phyloP scores from a whole-genome alignment of 2,888 invertebrate genomes.

The Sturmia bella region DNA sequence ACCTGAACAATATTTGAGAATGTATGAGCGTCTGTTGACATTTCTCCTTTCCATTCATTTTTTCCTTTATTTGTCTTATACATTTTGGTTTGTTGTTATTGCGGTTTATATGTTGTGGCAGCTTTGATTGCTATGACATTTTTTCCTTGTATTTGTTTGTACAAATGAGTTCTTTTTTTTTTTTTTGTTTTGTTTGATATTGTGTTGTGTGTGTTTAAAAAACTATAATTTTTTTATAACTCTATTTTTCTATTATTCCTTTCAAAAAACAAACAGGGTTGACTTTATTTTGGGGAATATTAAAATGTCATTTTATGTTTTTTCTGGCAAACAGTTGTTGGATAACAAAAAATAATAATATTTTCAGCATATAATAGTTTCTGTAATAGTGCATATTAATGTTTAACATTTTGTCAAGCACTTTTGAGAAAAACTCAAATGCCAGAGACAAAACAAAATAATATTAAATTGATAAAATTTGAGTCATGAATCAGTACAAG shows the following conservation, averaged over 20 bases:
- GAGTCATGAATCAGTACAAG: too few relatives aligned
- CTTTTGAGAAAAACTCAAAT: too few relatives aligned
- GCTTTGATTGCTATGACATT: conserved; percentile 80
- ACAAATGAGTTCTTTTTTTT: background rate
- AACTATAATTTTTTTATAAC: background rate
- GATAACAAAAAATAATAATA: conserved; percentile 19
- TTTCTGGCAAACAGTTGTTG: background rate
- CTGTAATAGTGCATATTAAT: background rate
- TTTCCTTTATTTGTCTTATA: conserved; percentile 58
- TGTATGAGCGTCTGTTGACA: background rate
- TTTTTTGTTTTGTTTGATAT: too few relatives aligned
- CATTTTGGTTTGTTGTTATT: conserved; percentile 74
- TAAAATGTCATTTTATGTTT: conserved; percentile 37
- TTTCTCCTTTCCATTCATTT: background rate
- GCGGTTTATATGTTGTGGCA: conserved; percentile 73
- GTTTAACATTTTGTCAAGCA: too few relatives aligned
- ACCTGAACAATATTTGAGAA: background rate
- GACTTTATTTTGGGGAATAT: background rate
- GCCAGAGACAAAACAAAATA: too few relatives aligned
- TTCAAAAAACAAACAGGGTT: conserved; percentile 14
- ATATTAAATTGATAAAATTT: too few relatives aligned
- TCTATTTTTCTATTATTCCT: background rate
- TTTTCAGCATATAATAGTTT: conserved; percentile 15
- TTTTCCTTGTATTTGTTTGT: conserved; percentile 52
- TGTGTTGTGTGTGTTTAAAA: background rate